These are phyloP conservation scores for Sitta carolinensis DNA, from an alignment of 2,797 vertebrate species.

Conservation along the genomic window DNA sequence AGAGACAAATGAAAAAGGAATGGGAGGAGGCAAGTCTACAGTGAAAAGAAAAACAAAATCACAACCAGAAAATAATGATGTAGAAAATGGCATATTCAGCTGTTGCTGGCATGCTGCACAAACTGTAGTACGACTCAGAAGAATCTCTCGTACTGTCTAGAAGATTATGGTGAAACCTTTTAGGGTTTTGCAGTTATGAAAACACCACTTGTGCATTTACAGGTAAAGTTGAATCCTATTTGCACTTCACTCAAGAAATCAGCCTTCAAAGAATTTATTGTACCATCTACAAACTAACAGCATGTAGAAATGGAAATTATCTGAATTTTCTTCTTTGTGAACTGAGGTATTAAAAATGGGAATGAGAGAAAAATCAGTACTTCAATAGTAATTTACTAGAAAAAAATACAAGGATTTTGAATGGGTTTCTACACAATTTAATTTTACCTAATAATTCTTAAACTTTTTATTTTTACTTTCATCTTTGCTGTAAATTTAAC, in stretches of 20 bases:
- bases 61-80: neutral
- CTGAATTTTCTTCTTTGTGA: neutral
- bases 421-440: neutral
- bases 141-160: neutral
- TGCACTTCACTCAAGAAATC: neutral
- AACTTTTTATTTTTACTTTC: neutral
- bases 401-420: rapidly evolving
- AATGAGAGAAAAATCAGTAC: neutral
- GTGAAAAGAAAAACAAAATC: neutral
- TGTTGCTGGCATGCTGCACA: neutral
- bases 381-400: neutral
- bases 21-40: neutral
- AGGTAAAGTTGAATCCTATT: neutral
- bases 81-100: neutral
- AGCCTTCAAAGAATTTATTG: neutral
- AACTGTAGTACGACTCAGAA: neutral
- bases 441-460: neutral
- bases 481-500: neutral
- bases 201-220: neutral
- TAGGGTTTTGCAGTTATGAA: neutral
- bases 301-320: neutral
- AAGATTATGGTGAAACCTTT: neutral
- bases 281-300: neutral
- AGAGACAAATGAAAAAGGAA: slow-evolving; percentile 25
- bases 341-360: neutral